Base-by-base conservation (phyloP, 2,888 invertebrate species). In the Troides helena region DNA sequence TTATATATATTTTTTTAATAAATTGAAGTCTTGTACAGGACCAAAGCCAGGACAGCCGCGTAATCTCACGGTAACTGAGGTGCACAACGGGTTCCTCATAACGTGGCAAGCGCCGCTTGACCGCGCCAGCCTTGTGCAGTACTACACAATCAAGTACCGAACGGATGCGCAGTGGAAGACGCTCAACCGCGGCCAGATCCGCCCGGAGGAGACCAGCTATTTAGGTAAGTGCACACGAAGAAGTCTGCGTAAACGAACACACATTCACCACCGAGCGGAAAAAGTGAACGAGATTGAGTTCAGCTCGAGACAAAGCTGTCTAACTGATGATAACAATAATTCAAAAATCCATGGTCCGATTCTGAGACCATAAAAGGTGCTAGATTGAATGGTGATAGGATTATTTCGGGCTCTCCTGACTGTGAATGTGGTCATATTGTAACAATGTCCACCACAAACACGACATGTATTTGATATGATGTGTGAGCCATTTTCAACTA, bases 91-190 rank as follows among this genome's bases (percentile, higher is more conserved):
- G 76, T 97, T 98, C 90, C 94, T 97, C 77, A 97, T 98, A 85
- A 95, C 97, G 79, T 98, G 98, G 98, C 96, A 96, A 90, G 95
- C 95, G 78, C 98, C 98, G 43, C 83, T 95, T 77, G 97, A 98
- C 86, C 94, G 95, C 77, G 95, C 96, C 67, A 95, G 96, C 81
- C 94, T 97, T 73, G 95, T 98, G 77, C 96, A 96, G 89, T 96
- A 97, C 93, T 98, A 98, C 92, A 96, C 96, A 75, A 97, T 98
- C 89, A 97, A 98, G 92, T 98, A 97, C 92, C 95, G 96, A 84
- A 97, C 97, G 64, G 98, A 98, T 86, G 96, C 97, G 74, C 95
- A 95, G 80, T 98, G 97, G 97, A 97, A 97, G 89, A 96, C 96
- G 68, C 94, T 98, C 80, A 97, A 97, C 90, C 95, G 97, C 79